A percentile compares a stretch with the other conserved stretches of the same genome.
phyloP scores from a whole-genome alignment of 2,113 vertebrate species.

The Rhea americana region DNA sequence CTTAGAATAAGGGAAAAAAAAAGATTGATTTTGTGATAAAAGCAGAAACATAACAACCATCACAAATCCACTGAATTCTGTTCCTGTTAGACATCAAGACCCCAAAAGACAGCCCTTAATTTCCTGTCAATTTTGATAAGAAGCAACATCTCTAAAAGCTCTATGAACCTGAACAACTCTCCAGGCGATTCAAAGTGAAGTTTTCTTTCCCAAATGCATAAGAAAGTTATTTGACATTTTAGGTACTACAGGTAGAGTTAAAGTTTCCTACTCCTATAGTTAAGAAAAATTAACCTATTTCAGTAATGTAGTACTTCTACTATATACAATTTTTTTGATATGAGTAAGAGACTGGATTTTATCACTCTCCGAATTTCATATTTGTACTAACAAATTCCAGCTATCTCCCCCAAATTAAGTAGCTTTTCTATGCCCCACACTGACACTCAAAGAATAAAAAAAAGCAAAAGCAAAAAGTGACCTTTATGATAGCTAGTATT shows the following conservation, averaged over 20 bases:
- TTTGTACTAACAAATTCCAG: not conserved
- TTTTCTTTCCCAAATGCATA: not conserved
- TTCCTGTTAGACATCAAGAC: not conserved
- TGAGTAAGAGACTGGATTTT: not conserved
- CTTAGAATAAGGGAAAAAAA: not conserved
- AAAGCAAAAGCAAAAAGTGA: not conserved
- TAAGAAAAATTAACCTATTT: not conserved
- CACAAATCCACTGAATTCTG: not conserved
- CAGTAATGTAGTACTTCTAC: not conserved
- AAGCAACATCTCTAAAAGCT: not conserved
- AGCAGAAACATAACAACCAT: not conserved
- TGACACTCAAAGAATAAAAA: not conserved
- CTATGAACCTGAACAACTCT: not conserved
- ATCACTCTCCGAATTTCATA: not conserved
- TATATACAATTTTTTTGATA: not conserved
- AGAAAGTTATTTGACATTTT: not conserved
- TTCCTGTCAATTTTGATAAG: not conserved
- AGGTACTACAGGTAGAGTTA: not conserved
- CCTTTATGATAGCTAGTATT: not conserved
- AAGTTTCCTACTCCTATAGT: not conserved
- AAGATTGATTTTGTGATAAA: accelerated
- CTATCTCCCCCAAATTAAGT: not conserved
- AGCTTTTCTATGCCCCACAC: not conserved
- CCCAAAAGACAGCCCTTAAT: not conserved
- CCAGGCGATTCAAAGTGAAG: not conserved